Base-by-base conservation (phyloP, 2,113 vertebrate genomes). In the Ibidorhyncha struthersii region DNA sequence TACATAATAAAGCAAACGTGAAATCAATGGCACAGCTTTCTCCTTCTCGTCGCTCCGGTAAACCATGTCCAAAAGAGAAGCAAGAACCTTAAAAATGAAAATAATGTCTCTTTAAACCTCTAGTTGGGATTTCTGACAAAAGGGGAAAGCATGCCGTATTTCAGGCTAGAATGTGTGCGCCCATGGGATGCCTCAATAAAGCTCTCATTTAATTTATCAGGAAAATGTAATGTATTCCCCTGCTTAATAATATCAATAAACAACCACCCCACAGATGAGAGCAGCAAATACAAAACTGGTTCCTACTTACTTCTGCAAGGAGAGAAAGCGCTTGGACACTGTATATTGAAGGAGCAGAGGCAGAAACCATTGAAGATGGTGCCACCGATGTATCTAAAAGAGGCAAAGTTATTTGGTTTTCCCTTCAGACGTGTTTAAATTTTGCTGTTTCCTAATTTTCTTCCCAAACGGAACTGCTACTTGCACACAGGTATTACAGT, bases 41-140 rank as follows among this genome's bases (percentile, higher is more conserved):
- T 99, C 99, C 92, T 99, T 99, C 98, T 99, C 99, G 1, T 99
- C 99, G 1, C 99, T 99, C 63, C 99, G 99, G 86, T 99, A 99
- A 10, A 99, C 99, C 99, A 99, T 98, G 97, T 99, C 99, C 97
- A 99, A 97, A 72, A 99, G 99, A 9, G 98, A 98, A 26, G 99
- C 99, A 97, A 99, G 97, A 23, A 99, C 98, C 99, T 99, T 55
- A 36, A 36, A 38, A 32, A 53, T 1, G 2, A 27, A 52, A 73
- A 84, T 9, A 45, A 34, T 2, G 22, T 3, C 41, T 26, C 32
- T 50, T 23, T 61, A 71, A 61, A 55, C 8, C 20, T 76, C 30
- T 9, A 32, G 12, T 9, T 76, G 71, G 7, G 61, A 47, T 67
- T 69, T 77, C 59, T 83, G 81, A 40, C 5, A 34, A 14, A 72